Conservation (phyloP, 2,888 invertebrate genomes). For the Alloscopus bannaensis region DNA sequence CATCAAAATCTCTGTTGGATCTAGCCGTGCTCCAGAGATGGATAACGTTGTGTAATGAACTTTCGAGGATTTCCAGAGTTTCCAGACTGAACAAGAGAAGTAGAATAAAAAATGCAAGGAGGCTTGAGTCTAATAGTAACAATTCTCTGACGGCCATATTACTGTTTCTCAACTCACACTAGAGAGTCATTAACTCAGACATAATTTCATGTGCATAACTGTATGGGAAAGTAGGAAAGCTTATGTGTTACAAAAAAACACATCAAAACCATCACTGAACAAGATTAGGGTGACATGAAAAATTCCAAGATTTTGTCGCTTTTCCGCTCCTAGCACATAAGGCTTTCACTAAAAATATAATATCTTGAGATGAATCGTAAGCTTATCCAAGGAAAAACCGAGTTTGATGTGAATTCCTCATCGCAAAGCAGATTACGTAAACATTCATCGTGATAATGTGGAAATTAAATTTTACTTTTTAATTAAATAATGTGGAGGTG, state of each 20-base stretch:
- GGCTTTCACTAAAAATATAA: no score
- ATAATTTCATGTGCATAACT: slow-evolving; percentile 42
- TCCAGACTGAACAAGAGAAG: neutral
- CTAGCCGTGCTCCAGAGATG: slow-evolving; percentile 35
- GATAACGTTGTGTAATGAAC: slow-evolving; percentile 50
- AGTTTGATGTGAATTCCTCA: slow-evolving; percentile 24
- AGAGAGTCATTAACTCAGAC: slow-evolving; percentile 37
- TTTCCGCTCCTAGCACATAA: slow-evolving; percentile 41
- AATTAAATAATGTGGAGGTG: no score
- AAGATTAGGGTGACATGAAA: neutral
- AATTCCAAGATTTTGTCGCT: slow-evolving; percentile 45
- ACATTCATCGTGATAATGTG: no score
- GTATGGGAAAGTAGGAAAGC: slow-evolving; percentile 40
- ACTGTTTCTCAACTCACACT: slow-evolving; percentile 43
- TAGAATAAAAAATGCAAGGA: slow-evolving; percentile 6
- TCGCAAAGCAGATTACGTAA: no score
- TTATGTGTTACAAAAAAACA: neutral
- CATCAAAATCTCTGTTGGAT: slow-evolving; percentile 59
- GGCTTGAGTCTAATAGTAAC: slow-evolving; percentile 21
- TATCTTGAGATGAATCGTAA: no score
- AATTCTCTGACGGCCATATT: slow-evolving; percentile 55
- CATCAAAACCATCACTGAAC: no score
- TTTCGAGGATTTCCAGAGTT: slow-evolving; percentile 25
- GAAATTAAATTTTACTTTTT: slow-evolving; percentile 35
- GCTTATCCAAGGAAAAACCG: slow-evolving; percentile 24